Conservation (phyloP, 2,888 invertebrate species). For the Macrophya annulata region DNA sequence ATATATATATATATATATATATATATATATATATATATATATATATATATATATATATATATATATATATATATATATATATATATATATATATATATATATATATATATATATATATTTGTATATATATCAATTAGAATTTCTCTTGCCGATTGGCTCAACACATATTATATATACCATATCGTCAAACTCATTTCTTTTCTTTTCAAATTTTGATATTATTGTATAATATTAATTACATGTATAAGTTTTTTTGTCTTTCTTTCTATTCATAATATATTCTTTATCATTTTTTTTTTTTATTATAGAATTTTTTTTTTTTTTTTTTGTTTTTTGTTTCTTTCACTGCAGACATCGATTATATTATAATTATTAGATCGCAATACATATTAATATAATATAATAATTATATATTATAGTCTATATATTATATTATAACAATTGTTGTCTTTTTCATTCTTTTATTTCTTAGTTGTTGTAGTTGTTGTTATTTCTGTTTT, state of each 20-base stretch:
- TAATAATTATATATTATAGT: constrained; percentile 16
- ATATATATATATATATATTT: too few species aligned
- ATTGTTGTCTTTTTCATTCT: constrained; percentile 13
- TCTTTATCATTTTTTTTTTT: constrained; percentile 22
- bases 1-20: neutral
- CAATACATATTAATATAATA: neutral
- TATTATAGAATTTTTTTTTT: neutral
- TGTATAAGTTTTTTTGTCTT: constrained; percentile 3
- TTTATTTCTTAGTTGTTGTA: neutral
- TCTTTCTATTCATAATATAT: neutral
- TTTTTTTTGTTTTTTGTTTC: neutral
- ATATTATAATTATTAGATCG: constrained; percentile 29
- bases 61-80: neutral
- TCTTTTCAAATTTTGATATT: constrained; percentile 10
- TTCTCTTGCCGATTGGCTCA: constrained; percentile 25
- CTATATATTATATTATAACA: constrained; percentile 32
- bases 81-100: too few species aligned
- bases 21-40: neutral
- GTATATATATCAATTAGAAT: constrained; percentile 24
- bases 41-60: too few species aligned
- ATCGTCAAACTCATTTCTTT: neutral
- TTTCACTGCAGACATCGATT: constrained; percentile 12
- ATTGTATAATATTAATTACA: constrained; percentile 1
- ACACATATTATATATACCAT: neutral
- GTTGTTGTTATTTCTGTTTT: too few species aligned